Conservation (phyloP, 2,113 vertebrate genomes). For the Acinonyx jubatus region DNA sequence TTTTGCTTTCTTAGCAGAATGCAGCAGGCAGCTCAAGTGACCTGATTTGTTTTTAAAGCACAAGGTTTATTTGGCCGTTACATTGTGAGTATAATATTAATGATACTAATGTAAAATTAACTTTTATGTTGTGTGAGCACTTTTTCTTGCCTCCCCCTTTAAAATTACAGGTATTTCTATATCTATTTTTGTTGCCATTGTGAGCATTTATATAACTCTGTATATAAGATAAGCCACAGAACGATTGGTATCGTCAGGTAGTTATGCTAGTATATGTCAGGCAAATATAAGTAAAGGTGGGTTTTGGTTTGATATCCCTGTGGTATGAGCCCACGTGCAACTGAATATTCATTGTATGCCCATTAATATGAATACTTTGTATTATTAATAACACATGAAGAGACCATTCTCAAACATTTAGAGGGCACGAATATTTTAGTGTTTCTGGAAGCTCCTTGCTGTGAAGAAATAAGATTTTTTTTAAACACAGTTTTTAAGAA, state of each 20-base stretch:
- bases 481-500: slow-evolving; percentile 57
- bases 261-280: slow-evolving; percentile 20
- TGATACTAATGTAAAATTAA: slow-evolving; percentile 74
- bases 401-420: slow-evolving; percentile 80
- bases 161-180: slow-evolving; percentile 16
- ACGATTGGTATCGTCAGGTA: slow-evolving; percentile 32
- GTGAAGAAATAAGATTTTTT: slow-evolving; percentile 55
- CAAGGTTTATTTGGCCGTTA: slow-evolving; percentile 66
- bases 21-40: slow-evolving; percentile 21
- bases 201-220: slow-evolving; percentile 42
- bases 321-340: slow-evolving; percentile 67
- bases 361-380: slow-evolving; percentile 80
- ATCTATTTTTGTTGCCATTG: not conserved
- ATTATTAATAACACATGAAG: slow-evolving; percentile 84
- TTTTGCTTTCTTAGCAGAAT: slow-evolving; percentile 73
- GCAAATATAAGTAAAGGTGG: slow-evolving; percentile 34
- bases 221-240: not conserved
- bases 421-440: slow-evolving; percentile 79
- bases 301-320: slow-evolving; percentile 67
- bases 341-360: slow-evolving; percentile 81
- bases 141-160: slow-evolving; percentile 43
- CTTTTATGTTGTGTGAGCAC: slow-evolving; percentile 68
- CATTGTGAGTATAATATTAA: slow-evolving; percentile 71
- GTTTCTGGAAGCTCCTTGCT: slow-evolving; percentile 58
- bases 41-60: slow-evolving; percentile 67